Conservation (phyloP, 2,797 vertebrate genomes). For the Crossoptilon crossoptilon region DNA sequence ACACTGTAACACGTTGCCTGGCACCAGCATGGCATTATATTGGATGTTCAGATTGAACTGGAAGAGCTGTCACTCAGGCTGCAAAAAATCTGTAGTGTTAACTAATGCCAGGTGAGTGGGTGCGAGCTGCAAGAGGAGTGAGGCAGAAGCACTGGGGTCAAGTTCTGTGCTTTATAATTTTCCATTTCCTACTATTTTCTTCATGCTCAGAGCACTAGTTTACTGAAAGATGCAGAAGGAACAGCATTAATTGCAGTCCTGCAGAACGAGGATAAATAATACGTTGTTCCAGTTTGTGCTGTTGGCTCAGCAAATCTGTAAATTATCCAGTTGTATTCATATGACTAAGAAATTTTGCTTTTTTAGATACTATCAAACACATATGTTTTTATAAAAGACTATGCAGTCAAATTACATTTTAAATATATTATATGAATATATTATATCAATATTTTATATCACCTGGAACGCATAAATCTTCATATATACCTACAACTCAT, state of each 20-base stretch:
- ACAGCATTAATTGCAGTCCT: background rate
- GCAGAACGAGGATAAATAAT: background rate
- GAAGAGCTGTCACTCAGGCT: background rate
- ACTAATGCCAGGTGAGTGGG: background rate
- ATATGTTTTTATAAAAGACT: background rate
- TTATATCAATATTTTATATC: background rate
- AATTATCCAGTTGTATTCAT: background rate
- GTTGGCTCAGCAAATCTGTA: background rate
- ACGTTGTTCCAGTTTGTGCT: fast-evolving
- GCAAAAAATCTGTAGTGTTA: background rate
- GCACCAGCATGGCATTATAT: background rate
- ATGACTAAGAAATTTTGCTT: background rate
- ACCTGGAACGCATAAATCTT: background rate
- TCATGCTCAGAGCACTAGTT: background rate
- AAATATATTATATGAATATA: background rate
- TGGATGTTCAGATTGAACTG: background rate
- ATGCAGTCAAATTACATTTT: background rate
- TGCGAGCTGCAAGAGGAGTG: background rate
- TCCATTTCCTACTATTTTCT: background rate
- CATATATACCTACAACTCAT: background rate
- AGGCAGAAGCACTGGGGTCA: background rate
- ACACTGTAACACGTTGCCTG: background rate
- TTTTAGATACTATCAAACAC: background rate
- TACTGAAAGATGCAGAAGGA: background rate
- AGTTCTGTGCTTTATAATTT: fast-evolving